Conservation (phyloP, 2,888 invertebrate species). For the Phengaris alcon region DNA sequence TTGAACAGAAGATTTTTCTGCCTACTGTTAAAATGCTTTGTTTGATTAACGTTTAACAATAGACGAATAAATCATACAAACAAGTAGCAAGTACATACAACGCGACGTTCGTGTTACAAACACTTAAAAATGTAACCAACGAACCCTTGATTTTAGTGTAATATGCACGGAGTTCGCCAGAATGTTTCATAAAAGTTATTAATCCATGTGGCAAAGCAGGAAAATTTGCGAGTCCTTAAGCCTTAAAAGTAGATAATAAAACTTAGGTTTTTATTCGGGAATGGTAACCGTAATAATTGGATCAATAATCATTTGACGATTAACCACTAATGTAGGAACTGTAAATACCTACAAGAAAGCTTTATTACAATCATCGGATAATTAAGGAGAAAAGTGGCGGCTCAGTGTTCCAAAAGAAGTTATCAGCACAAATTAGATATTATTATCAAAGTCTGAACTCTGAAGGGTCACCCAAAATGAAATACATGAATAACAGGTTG, state of each 20-base stretch:
- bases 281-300: no score
- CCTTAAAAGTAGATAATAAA: no score
- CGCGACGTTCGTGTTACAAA: conserved; percentile 21
- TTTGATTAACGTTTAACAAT: conserved; percentile 20
- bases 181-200: conserved; percentile 7
- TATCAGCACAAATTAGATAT: neutral
- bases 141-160: conserved; percentile 16
- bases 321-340: neutral
- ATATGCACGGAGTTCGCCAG: conserved; percentile 2
- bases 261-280: no score
- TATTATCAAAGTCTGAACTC: neutral
- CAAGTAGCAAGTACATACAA: neutral
- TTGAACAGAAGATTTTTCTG: neutral
- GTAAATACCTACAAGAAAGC: neutral
- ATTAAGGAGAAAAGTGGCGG: neutral
- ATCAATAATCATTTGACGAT: no score
- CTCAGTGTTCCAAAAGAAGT: neutral
- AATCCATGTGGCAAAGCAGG: neutral
- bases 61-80: conserved; percentile 9
- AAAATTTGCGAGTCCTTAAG: no score
- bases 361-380: neutral
- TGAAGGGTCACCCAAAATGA: neutral
- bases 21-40: conserved; percentile 6
- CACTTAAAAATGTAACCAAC: conserved; percentile 22
- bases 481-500: neutral